Conservation (phyloP, 2,888 invertebrate genomes). For the Cantharis lateralis region DNA sequence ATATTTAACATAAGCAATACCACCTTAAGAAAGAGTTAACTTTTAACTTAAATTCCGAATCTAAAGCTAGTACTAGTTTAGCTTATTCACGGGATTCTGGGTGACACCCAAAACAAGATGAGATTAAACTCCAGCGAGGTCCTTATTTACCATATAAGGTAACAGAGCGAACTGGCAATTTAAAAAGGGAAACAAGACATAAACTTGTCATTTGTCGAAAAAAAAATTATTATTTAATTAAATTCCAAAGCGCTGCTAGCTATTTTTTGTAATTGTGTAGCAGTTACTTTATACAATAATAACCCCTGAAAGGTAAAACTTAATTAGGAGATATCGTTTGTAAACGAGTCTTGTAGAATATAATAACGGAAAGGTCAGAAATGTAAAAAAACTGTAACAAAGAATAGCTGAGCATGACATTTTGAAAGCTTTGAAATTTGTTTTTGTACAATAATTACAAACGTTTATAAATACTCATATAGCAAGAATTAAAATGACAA, state of each 20-base stretch:
- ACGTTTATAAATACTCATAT: slow-evolving; percentile 17
- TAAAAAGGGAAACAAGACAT: background rate
- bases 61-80: background rate
- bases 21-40: background rate
- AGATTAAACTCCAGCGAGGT: no score
- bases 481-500: slow-evolving; percentile 19
- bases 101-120: background rate
- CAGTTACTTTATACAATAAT: background rate
- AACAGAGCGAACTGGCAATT: background rate
- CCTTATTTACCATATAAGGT: background rate
- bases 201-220: background rate
- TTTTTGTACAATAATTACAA: slow-evolving; percentile 15
- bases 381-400: slow-evolving; percentile 8
- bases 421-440: slow-evolving; percentile 12
- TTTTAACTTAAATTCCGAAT: background rate
- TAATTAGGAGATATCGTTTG: slow-evolving; percentile 15
- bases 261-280: background rate
- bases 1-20: no score
- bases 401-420: slow-evolving; percentile 18
- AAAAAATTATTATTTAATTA: background rate
- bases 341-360: slow-evolving; percentile 10
- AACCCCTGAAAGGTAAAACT: slow-evolving; percentile 11
- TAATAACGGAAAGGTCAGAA: slow-evolving; percentile 12
- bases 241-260: background rate
- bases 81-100: background rate